A percentile compares a stretch with the other conserved stretches of the same genome.
phyloP scores from a whole-genome alignment of 35 echinoderm and acorn worm genomes.

The Apostichopus parvimensis region DNA sequence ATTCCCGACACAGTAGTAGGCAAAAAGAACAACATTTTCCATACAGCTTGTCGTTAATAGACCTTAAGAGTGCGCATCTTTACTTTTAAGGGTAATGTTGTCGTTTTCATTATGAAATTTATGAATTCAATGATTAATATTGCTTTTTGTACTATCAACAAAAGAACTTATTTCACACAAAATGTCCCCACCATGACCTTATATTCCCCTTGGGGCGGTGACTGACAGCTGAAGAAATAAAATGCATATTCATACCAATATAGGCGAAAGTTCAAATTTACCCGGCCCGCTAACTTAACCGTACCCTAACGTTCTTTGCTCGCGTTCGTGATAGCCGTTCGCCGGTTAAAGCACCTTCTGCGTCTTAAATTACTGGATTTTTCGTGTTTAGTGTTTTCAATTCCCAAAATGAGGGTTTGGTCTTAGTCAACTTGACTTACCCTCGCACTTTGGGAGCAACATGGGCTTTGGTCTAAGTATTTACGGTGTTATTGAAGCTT shows the following conservation, averaged over 20 bases:
- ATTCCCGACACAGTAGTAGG: too few relatives aligned
- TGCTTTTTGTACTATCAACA: too few relatives aligned
- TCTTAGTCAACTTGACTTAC: slow-evolving; percentile 36
- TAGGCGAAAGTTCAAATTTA: slow-evolving; percentile 26
- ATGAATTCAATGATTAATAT: too few relatives aligned
- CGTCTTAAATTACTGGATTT: slow-evolving; percentile 1
- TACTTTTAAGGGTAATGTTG: too few relatives aligned
- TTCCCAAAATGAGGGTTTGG: slow-evolving; percentile 35
- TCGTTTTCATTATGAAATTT: too few relatives aligned
- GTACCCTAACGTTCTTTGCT: slow-evolving; percentile 22
- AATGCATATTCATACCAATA: neutral
- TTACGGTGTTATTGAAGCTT: neutral
- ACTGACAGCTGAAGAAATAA: neutral
- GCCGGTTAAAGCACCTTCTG: neutral
- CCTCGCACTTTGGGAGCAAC: slow-evolving; percentile 16
- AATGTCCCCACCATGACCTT: too few relatives aligned
- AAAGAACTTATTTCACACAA: too few relatives aligned
- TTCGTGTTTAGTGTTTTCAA: neutral
- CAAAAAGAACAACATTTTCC: too few relatives aligned
- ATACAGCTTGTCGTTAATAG: too few relatives aligned
- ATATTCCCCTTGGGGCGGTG: too few relatives aligned
- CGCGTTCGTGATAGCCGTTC: neutral
- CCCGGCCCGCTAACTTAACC: neutral
- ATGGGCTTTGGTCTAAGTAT: slow-evolving; percentile 1
- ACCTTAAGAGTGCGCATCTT: too few relatives aligned